phyloP scores from a whole-genome alignment of 2,797 vertebrate species.

The Lophura swinhoii region DNA sequence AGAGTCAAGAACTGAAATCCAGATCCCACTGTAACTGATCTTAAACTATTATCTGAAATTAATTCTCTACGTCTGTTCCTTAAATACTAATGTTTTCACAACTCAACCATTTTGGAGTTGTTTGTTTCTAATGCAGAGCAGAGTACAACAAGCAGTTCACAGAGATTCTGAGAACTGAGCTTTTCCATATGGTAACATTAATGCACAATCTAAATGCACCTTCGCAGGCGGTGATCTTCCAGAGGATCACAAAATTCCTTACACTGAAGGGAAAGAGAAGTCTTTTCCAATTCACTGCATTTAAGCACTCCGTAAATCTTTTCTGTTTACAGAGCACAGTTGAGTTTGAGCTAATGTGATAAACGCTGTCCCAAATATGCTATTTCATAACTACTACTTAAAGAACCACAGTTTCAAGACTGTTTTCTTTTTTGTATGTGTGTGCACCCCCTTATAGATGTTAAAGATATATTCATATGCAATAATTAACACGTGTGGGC shows the following conservation, averaged over 20 bases:
- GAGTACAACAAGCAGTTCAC: neutral
- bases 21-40: neutral
- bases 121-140: slow-evolving; percentile 1
- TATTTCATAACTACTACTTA: neutral
- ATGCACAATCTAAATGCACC: neutral
- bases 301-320: neutral
- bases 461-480: neutral
- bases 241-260: neutral
- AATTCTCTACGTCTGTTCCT: neutral
- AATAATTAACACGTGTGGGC: neutral
- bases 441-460: neutral
- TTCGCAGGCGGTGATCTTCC: neutral
- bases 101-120: neutral
- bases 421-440: neutral
- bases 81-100: neutral
- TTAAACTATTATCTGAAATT: neutral
- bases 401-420: neutral
- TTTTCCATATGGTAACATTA: slow-evolving; percentile 21
- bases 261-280: neutral
- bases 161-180: neutral
- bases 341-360: neutral
- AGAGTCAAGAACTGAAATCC: neutral
- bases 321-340: neutral
- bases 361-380: neutral
- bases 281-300: neutral